Percentiles rank a stretch among this genome's conserved stretches.
Conservation (phyloP, 2,113 vertebrate genomes). For the Turdus rufiventris region DNA sequence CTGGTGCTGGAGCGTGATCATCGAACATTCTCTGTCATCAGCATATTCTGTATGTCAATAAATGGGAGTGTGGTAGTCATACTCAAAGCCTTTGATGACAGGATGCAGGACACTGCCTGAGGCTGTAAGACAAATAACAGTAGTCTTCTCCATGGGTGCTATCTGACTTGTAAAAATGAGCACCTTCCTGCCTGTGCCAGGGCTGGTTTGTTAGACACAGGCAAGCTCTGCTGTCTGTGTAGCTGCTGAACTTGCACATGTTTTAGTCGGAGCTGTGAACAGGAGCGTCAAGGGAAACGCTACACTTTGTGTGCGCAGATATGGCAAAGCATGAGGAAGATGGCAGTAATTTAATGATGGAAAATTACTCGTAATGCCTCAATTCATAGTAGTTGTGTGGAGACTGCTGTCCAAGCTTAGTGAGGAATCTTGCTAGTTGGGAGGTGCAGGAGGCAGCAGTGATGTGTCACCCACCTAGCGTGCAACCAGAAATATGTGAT, state of each 20-base stretch:
- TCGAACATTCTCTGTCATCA: neutral
- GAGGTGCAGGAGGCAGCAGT: neutral
- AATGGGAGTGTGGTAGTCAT: neutral
- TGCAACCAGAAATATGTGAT: neutral
- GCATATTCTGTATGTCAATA: neutral
- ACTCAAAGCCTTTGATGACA: constrained; percentile 27
- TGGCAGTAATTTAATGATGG: neutral
- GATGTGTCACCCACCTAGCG: neutral
- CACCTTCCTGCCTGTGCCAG: neutral
- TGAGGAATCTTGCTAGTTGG: neutral
- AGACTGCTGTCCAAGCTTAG: neutral
- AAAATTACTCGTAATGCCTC: neutral
- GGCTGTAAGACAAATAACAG: constrained; percentile 12
- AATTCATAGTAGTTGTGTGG: neutral
- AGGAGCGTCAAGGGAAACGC: neutral
- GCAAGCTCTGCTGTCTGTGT: neutral
- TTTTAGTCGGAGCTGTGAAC: neutral
- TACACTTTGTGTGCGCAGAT: neutral
- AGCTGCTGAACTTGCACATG: neutral
- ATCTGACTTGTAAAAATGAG: constrained; percentile 2
- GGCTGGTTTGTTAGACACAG: neutral
- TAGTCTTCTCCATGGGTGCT: constrained; percentile 44
- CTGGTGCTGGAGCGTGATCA: neutral
- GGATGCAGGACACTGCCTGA: constrained; percentile 28
- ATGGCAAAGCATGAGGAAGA: neutral